Percentiles rank a stretch among this genome's conserved stretches.
Evolutionary conservation across 1,140 invertebrate genomes (phyloP).

Genomic region (Drosophila aff.): DNA sequence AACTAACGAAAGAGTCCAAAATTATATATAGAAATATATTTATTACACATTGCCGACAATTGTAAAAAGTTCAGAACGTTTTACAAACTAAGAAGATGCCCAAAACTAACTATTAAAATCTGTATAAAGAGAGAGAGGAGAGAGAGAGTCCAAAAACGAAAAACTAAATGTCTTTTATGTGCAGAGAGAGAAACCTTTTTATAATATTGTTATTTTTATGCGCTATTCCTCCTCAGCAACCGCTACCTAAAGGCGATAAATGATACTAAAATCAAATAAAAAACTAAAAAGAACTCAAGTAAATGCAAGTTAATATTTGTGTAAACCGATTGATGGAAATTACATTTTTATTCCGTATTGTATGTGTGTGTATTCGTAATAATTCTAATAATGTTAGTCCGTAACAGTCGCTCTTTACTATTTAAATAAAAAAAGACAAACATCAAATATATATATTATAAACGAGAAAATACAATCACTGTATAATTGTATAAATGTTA

Average conservation of each 20-base stretch:
- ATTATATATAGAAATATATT: constrained; percentile 49
- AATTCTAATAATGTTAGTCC: constrained; percentile 62
- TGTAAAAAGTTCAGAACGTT: constrained; percentile 71
- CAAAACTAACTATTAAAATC: constrained; percentile 50
- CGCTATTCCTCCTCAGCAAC: constrained; percentile 61
- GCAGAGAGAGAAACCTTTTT: constrained; percentile 62
- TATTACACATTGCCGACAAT: constrained; percentile 59
- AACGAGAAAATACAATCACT: constrained; percentile 59
- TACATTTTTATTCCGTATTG: constrained; percentile 71
- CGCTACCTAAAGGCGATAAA: constrained; percentile 17
- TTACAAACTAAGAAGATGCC: constrained; percentile 50
- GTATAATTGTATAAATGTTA: constrained; percentile 77
- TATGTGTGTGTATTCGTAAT: constrained; percentile 73
- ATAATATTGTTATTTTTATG: constrained; percentile 80
- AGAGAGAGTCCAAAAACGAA: constrained; percentile 30
- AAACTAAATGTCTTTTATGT: constrained; percentile 55
- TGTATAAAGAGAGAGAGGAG: constrained; percentile 1
- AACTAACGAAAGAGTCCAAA: constrained; percentile 47
- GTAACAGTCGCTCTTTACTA: constrained; percentile 75
- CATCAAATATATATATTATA: constrained; percentile 39
- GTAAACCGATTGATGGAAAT: constrained; percentile 61
- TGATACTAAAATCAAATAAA: constrained; percentile 1
- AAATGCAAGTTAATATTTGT: constrained; percentile 54
- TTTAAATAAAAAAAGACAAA: constrained; percentile 57
- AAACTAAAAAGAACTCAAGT: constrained; percentile 23